phyloP scores from a whole-genome alignment of 2,797 vertebrate genomes.

The Vireo griseus region DNA sequence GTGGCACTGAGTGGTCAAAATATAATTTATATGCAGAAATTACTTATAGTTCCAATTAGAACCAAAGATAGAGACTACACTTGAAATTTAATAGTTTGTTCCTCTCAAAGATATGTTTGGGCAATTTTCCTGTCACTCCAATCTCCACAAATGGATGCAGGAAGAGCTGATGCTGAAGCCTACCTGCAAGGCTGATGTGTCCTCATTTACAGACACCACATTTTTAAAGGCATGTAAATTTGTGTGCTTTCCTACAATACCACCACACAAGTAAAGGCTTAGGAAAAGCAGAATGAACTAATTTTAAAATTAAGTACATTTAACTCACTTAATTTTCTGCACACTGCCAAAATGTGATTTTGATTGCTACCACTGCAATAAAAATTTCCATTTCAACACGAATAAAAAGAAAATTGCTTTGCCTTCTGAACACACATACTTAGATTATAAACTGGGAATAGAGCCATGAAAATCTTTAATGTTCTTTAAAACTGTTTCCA shows the following conservation, averaged over 20 bases:
- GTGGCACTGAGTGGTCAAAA: background rate
- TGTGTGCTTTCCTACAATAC: background rate
- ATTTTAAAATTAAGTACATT: background rate
- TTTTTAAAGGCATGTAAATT: background rate
- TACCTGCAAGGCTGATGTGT: background rate
- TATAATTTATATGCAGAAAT: background rate
- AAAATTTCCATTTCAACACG: background rate
- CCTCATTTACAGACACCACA: background rate
- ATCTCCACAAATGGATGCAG: background rate
- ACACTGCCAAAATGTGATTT: background rate
- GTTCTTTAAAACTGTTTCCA: background rate
- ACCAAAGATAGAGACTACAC: background rate
- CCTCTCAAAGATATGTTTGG: background rate
- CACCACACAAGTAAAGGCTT: background rate
- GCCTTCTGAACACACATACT: background rate
- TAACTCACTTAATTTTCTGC: background rate
- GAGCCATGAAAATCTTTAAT: background rate
- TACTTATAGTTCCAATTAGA: background rate
- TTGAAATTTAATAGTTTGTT: background rate
- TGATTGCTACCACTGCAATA: background rate
- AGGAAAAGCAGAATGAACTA: background rate
- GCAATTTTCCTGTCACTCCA: background rate
- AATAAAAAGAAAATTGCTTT: background rate
- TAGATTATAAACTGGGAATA: background rate
- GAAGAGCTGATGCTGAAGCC: background rate